Conservation (phyloP, 2,113 vertebrate genomes). For the Mirounga angustirostris region DNA sequence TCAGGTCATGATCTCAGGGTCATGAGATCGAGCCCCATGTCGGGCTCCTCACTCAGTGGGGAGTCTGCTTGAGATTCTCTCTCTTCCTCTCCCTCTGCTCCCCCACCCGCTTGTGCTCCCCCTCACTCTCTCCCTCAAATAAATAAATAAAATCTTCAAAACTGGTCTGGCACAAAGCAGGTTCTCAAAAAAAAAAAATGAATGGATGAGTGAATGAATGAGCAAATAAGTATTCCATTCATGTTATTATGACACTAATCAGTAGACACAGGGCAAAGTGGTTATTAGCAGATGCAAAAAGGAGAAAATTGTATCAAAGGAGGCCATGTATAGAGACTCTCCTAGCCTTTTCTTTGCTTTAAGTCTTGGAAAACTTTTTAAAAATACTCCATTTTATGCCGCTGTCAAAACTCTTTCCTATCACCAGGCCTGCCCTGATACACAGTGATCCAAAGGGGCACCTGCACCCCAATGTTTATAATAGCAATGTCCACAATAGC, state of each 20-base stretch:
- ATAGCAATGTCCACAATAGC: no score
- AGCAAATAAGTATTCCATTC: neutral
- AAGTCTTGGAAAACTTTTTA: neutral
- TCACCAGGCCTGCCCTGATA: neutral
- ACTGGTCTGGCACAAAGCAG: neutral
- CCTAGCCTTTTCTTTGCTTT: neutral
- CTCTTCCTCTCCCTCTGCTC: neutral
- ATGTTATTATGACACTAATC: no score
- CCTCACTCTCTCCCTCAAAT: no score
- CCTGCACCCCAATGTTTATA: no score
- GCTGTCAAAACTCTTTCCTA: no score
- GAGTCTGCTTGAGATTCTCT: neutral
- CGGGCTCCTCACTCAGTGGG: neutral
- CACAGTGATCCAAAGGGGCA: no score
- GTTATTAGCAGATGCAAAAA: neutral
- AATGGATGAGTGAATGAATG: neutral
- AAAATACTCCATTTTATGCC: neutral
- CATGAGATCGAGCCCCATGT: neutral
- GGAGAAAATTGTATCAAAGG: neutral
- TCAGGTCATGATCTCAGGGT: neutral
- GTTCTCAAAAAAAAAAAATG: neutral
- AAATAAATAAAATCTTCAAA: neutral
- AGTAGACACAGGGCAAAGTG: neutral
- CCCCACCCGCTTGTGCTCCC: neutral
- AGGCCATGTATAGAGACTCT: neutral